A percentile compares a stretch with the other conserved stretches of the same genome.
Evolutionary conservation across 2,113 vertebrate species (phyloP).

Genomic region (Toxotes chatareus): DNA sequence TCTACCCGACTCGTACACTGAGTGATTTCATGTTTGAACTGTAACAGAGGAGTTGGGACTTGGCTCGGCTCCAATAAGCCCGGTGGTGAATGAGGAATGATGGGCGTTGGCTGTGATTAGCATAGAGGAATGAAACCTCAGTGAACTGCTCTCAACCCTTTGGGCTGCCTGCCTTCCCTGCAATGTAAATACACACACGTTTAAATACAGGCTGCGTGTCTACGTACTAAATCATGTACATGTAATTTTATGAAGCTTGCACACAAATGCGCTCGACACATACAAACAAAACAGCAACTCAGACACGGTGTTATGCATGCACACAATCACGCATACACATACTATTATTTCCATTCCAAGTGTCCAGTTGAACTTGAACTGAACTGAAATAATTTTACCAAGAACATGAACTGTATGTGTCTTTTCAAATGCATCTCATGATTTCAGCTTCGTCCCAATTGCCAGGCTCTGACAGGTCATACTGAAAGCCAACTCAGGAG

Average conservation of each 20-base stretch:
- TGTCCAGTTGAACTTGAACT: too few species aligned
- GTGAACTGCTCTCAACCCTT: constrained; percentile 37
- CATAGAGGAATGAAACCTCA: constrained; percentile 57
- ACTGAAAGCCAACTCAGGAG: neutral
- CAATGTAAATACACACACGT: constrained; percentile 27
- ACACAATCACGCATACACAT: neutral
- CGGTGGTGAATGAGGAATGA: constrained; percentile 54
- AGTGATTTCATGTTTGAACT: constrained; percentile 56
- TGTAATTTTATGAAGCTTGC: neutral
- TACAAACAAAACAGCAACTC: constrained; percentile 16
- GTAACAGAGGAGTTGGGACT: constrained; percentile 43
- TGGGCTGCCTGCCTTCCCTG: constrained; percentile 34
- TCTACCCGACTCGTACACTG: neutral
- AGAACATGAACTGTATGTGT: too few species aligned
- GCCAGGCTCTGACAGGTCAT: neutral
- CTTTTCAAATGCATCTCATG: too few species aligned
- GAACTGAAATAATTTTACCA: too few species aligned
- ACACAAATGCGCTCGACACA: neutral
- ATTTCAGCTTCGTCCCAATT: neutral
- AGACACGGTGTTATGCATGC: neutral
- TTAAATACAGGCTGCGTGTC: neutral
- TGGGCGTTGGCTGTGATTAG: constrained; percentile 64
- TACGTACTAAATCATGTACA: constrained; percentile 10
- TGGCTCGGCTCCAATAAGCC: constrained; percentile 50
- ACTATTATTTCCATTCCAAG: neutral